Evolutionary conservation across 2,888 invertebrate genomes (phyloP).

Genomic region (Seira musarum): DNA sequence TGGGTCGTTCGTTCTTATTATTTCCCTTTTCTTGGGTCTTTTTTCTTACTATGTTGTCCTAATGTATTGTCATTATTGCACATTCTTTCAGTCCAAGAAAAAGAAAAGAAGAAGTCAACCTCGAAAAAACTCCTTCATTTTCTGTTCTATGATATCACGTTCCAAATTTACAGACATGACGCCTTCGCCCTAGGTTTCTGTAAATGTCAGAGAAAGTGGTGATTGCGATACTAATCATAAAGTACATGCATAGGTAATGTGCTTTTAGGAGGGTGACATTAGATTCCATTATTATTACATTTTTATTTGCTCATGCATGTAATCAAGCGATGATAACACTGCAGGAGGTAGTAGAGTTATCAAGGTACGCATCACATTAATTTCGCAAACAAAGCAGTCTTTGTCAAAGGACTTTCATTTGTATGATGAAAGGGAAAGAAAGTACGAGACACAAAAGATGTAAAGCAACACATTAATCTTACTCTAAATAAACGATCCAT

Average conservation of each 20-base stretch:
- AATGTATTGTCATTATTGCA: slow-evolving; percentile 1
- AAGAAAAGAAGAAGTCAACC: not conserved
- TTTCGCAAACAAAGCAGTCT: not conserved
- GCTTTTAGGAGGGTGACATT: too few relatives aligned
- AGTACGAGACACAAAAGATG: too few relatives aligned
- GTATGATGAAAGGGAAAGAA: not conserved
- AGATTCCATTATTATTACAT: not conserved
- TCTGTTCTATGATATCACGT: not conserved
- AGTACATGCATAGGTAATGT: too few relatives aligned
- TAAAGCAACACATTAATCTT: slow-evolving; percentile 4
- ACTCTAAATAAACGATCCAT: too few relatives aligned
- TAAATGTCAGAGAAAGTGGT: not conserved
- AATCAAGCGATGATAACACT: not conserved
- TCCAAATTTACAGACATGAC: not conserved
- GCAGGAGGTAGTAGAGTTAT: not conserved
- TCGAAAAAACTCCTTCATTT: not conserved
- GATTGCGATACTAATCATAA: too few relatives aligned
- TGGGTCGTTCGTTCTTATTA: not conserved
- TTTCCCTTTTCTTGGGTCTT: not conserved
- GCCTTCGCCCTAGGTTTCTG: not conserved
- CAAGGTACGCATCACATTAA: not conserved
- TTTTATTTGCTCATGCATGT: not conserved
- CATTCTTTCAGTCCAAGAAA: not conserved
- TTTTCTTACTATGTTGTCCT: not conserved
- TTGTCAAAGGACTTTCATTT: slow-evolving; percentile 8